These are phyloP conservation scores for Rhogogaster chlorosoma DNA, from an alignment of 2,888 invertebrate species.

Conservation along the genomic window DNA sequence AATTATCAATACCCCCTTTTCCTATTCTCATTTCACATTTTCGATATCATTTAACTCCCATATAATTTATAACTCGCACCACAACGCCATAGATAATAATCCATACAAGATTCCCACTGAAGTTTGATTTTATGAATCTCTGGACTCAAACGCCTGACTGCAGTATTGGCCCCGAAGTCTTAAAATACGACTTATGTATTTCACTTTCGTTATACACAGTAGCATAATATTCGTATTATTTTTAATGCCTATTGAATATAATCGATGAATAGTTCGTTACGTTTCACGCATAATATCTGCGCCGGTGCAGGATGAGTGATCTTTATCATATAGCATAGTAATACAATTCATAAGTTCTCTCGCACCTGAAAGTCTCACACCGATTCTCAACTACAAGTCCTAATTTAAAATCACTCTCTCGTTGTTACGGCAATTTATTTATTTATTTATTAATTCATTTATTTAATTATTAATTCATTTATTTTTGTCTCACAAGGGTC, in stretches of 20 bases:
- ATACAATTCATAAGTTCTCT: not conserved
- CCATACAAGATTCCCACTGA: not conserved
- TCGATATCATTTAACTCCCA: not conserved
- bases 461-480: not conserved
- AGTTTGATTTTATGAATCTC: not conserved
- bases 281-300: not conserved
- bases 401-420: conserved; percentile 4
- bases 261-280: conserved; percentile 13
- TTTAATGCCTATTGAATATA: not conserved
- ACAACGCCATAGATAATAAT: not conserved
- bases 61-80: not conserved
- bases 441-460: not conserved
- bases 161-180: conserved; percentile 22
- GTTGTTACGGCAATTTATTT: not conserved
- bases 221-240: not conserved
- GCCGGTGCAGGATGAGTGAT: not conserved
- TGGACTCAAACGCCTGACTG: conserved; percentile 3
- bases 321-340: not conserved
- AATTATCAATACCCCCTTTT: not conserved
- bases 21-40: not conserved
- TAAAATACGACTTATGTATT: not conserved
- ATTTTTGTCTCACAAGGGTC: not conserved
- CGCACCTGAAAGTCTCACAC: not conserved
- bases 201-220: conserved; percentile 16
- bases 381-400: conserved; percentile 12